Percentiles rank a stretch among this genome's conserved stretches.
Evolutionary conservation across 2,113 vertebrate species (phyloP).

Genomic region (Myrmecophaga tridactyla): DNA sequence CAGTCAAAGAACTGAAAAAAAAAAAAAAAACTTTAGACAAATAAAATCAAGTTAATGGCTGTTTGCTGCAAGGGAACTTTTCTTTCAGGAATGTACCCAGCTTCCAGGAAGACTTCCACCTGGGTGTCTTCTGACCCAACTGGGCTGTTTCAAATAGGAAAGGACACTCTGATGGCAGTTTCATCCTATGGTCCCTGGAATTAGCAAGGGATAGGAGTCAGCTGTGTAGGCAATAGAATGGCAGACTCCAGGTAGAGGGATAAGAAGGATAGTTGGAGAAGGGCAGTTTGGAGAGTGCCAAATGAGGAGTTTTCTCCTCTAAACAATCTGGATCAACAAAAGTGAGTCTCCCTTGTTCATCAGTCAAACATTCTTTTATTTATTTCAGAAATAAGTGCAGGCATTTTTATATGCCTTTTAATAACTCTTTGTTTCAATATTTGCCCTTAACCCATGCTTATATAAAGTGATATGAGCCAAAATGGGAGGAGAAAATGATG

Average conservation of each 20-base stretch:
- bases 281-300: fast-evolving
- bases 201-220: not conserved
- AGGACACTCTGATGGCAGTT: not conserved
- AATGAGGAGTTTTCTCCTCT: not conserved
- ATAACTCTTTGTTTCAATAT: not conserved
- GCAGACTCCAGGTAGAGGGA: not conserved
- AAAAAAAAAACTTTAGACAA: not conserved
- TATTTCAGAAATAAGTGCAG: not conserved
- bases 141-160: not conserved
- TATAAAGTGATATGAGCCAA: not conserved
- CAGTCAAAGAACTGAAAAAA: not conserved
- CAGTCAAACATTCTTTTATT: not conserved
- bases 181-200: not conserved
- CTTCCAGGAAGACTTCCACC: not conserved
- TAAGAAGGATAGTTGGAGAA: fast-evolving
- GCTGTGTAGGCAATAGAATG: not conserved
- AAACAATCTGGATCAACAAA: not conserved
- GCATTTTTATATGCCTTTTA: not conserved
- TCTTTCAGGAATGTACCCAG: not conserved
- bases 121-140: not conserved
- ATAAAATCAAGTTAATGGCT: not conserved
- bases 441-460: not conserved
- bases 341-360: not conserved
- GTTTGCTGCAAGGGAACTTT: not conserved
- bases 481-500: not conserved